A percentile compares a stretch with the other conserved stretches of the same genome.
These are phyloP conservation scores for Drosophila jambulina DNA, from an alignment of 1,140 invertebrate species.

Conservation along the genomic window DNA sequence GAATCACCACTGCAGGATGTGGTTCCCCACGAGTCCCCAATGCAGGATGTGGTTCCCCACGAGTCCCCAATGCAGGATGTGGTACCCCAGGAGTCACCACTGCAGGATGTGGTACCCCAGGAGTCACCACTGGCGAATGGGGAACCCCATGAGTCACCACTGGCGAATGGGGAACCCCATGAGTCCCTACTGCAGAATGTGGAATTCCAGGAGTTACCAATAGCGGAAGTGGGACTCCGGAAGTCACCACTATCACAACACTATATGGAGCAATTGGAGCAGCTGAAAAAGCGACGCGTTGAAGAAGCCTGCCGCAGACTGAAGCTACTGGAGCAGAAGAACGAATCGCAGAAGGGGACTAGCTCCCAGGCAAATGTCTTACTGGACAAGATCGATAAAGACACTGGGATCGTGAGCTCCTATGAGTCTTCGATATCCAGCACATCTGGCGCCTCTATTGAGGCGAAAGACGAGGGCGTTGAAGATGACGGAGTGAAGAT, in stretches of 20 bases:
- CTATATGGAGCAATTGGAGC: rapidly evolving
- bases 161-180: background rate
- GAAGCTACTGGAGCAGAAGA: background rate
- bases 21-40: background rate
- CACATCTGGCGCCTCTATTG: background rate
- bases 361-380: background rate
- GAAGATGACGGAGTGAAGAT: no score
- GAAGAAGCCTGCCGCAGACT: background rate
- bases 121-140: background rate
- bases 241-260: background rate
- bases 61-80: background rate
- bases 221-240: background rate
- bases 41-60: background rate
- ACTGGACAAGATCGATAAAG: background rate
- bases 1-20: background rate
- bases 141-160: background rate
- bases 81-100: background rate
- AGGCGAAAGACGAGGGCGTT: background rate
- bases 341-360: background rate
- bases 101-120: background rate
- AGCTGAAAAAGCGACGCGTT: background rate
- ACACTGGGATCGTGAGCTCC: background rate
- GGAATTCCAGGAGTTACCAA: no score
- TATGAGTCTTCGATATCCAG: no score
- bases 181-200: no score